phyloP scores from a whole-genome alignment of 1,140 invertebrate species.

The Pantala flavescens region DNA sequence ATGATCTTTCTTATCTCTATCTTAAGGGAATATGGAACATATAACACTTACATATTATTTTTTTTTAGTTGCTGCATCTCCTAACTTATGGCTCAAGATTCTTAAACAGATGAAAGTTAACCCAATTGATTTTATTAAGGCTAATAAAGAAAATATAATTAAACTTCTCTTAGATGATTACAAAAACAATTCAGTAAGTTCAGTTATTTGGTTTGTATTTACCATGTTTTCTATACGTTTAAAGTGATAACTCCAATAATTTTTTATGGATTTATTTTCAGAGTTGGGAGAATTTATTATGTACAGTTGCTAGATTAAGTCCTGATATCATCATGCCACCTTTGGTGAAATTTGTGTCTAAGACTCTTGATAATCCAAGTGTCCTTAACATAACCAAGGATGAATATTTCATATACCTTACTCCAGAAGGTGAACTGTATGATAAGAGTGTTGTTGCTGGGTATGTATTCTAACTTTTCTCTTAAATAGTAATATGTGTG shows the following conservation, averaged over 20 bases:
- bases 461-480: constrained; percentile 35
- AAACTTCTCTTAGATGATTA: constrained; percentile 50
- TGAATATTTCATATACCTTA: constrained; percentile 82
- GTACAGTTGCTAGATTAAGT: constrained; percentile 50
- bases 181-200: constrained; percentile 40
- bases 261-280: constrained; percentile 27
- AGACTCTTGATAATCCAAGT: constrained; percentile 51
- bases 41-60: neutral
- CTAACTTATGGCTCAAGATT: constrained; percentile 51
- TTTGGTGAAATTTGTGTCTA: constrained; percentile 43
- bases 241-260: neutral
- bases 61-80: constrained; percentile 29
- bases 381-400: constrained; percentile 67
- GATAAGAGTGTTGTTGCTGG: constrained; percentile 81
- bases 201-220: constrained; percentile 12
- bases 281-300: constrained; percentile 52
- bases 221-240: constrained; percentile 14
- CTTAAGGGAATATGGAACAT: too few relatives aligned
- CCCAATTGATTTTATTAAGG: constrained; percentile 44
- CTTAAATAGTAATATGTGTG: too few relatives aligned
- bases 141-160: constrained; percentile 42
- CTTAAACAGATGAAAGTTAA: constrained; percentile 43
- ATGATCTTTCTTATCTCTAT: too few relatives aligned
- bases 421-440: constrained; percentile 80
- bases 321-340: constrained; percentile 51